Base-by-base conservation (phyloP, 2,888 invertebrate genomes). In the Blera fallax region DNA sequence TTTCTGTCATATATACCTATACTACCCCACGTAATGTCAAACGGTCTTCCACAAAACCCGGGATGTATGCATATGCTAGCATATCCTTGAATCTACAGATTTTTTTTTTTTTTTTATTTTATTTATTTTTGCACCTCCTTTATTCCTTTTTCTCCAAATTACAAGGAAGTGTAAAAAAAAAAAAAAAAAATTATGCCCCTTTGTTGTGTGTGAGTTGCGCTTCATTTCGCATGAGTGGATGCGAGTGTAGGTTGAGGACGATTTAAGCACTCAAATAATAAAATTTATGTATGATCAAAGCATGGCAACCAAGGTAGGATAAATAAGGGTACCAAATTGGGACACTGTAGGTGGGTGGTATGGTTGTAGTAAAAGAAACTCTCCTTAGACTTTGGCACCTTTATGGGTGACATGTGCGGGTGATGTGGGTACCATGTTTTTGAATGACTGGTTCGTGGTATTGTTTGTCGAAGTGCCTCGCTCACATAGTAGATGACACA, bases 241-340 rank as follows among this genome's bases (percentile, higher is more conserved):
- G 11, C 29, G 32, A n/a, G 32, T 18, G 18, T 27, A 16, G 27
- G 16, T 24, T 27, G 43, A 37, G 14, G 37, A 37, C 24, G 10
- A 65, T 50, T 50, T 52, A 65, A 34, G 65, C 32, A 37, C 50
- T 37, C 37, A 16, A 37, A 50, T 52, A 37, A 65, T 65, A n/a
- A 10, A 65, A 37, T 65, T 65, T 37, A 40, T 50, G 2, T 34
- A 37, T 50, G 37, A 50, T 50, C 37, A 50, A 65, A 50, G 14
- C 50, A 21, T 34, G 11, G 14, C 4, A 37, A 50, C 34, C 34
- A 29, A 48, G 64, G 29, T 45, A 37, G 21, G n/a, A 65, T 11
- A 50, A 65, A 21, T 21, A 65, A 8, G 65, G 48, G 18, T 48
- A n/a, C 21, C n/a, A 6, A 64, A 64, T 48, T 48, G 32, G 45